A percentile compares a stretch with the other conserved stretches of the same genome.
These are phyloP conservation scores for Micromys minutus DNA, from an alignment of 2,113 vertebrate genomes.

Conservation along the genomic window DNA sequence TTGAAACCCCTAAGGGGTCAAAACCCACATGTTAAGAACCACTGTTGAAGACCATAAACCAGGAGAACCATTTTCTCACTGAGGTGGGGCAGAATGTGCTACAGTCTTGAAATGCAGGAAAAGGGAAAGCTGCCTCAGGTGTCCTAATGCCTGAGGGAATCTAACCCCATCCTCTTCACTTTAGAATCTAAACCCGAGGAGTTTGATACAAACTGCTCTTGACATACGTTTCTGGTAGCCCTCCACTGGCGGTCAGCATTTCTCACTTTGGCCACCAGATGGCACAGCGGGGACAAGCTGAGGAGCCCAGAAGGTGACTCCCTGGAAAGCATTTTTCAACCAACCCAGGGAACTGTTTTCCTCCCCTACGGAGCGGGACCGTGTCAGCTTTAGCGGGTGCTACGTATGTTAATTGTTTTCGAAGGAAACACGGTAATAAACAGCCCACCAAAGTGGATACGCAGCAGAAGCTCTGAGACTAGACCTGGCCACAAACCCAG, in stretches of 20 bases:
- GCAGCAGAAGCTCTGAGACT: not conserved
- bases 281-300: not conserved
- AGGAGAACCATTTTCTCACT: not conserved
- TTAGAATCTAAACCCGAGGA: not conserved
- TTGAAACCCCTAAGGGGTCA: not conserved
- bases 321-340: not conserved
- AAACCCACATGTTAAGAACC: not conserved
- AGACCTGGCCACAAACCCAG: not conserved
- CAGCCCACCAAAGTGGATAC: not conserved
- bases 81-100: not conserved
- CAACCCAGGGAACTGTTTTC: too few species aligned
- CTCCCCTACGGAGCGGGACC: not conserved
- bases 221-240: not conserved
- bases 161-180: not conserved
- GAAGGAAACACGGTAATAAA: not conserved
- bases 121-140: not conserved
- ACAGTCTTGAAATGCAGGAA: not conserved
- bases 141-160: not conserved
- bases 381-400: not conserved
- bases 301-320: accelerated
- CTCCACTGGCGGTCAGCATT: accelerated
- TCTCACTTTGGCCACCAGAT: constrained; percentile 23
- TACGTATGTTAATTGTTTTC: not conserved
- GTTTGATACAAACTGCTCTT: not conserved
- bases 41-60: not conserved